phyloP scores from a whole-genome alignment of 2,888 invertebrate species.

The Macaria liturata region DNA sequence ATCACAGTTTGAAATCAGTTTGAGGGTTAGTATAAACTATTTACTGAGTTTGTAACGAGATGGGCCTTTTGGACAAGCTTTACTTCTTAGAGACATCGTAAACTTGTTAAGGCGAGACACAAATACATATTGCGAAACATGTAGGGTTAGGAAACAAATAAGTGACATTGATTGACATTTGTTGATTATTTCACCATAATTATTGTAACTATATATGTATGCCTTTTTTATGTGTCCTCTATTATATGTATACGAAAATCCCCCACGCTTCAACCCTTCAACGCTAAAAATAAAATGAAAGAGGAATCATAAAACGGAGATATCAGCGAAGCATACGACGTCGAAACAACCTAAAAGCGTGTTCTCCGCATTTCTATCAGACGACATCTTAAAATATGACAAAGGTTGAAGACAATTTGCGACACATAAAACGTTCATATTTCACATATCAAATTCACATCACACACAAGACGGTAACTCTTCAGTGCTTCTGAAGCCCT shows the following conservation, averaged over 20 bases:
- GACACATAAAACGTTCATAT: conserved; percentile 10
- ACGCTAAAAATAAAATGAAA: no score
- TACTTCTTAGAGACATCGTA: not conserved
- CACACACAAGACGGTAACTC: not conserved
- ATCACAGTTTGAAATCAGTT: conserved; percentile 12
- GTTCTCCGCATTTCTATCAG: conserved; percentile 9
- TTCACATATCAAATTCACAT: conserved; percentile 10
- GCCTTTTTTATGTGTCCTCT: no score
- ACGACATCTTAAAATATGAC: conserved; percentile 12
- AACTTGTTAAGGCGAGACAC: no score
- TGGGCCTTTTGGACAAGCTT: not conserved
- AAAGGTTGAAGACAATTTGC: conserved; percentile 7
- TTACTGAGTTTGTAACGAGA: not conserved
- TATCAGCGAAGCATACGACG: conserved; percentile 10
- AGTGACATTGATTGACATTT: no score
- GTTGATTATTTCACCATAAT: no score
- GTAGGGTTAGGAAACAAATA: no score
- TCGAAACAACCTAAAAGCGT: conserved; percentile 5
- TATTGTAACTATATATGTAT: no score
- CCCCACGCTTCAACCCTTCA: no score
- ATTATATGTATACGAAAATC: no score
- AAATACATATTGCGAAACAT: no score
- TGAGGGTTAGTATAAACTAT: conserved; percentile 2
- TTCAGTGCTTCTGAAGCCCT: not conserved
- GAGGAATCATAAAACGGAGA: not conserved